Conservation (phyloP, 1,140 invertebrate genomes). For the Drosophila novamexicana region DNA sequence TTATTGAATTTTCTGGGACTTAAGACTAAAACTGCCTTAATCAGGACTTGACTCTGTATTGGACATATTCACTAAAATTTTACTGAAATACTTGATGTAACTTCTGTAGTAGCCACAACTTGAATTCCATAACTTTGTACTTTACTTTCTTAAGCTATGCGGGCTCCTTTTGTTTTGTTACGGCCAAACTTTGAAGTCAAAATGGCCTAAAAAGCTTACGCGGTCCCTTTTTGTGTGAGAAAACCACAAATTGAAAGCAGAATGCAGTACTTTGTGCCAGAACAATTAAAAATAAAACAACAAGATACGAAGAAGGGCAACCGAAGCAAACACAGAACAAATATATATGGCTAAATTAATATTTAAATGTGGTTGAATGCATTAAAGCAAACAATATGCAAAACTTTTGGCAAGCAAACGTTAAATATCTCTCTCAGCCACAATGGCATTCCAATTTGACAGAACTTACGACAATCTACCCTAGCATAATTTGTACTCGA, state of each 20-base stretch:
- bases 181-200: conserved; percentile 29
- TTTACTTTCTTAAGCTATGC: conserved; percentile 44
- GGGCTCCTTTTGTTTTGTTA: conserved; percentile 45
- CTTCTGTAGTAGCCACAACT: neutral
- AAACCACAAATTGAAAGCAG: conserved; percentile 44
- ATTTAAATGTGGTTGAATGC: neutral
- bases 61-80: no score
- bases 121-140: conserved; percentile 41
- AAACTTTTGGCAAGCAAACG: neutral
- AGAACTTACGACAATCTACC: conserved; percentile 2
- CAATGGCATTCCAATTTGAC: conserved; percentile 40
- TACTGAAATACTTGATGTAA: no score
- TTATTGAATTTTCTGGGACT: no score
- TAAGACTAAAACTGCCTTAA: neutral
- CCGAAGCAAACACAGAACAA: neutral
- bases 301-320: neutral
- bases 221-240: neutral
- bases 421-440: conserved; percentile 23
- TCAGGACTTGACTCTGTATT: neutral
- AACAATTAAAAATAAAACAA: conserved; percentile 27
- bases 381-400: neutral
- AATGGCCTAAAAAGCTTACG: conserved; percentile 21
- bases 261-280: conserved; percentile 26
- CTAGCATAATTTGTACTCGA: conserved; percentile 36
- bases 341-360: conserved; percentile 2